phyloP scores from a whole-genome alignment of 2,888 invertebrate genomes.

The Sminthurinus aureus region DNA sequence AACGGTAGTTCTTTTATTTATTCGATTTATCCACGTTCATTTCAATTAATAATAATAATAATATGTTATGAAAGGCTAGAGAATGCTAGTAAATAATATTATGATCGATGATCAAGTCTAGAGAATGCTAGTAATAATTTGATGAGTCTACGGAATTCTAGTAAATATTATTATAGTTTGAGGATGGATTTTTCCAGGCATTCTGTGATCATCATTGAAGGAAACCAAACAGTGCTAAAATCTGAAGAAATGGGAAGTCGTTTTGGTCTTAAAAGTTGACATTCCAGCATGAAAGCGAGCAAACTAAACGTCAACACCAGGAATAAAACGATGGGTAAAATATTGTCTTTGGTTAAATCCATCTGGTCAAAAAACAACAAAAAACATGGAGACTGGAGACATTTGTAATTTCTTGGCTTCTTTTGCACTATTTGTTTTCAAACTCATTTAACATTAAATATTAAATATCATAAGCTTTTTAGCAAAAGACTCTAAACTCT shows the following conservation, averaged over 20 bases:
- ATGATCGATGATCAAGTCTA: no score
- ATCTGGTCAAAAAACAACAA: constrained; percentile 16
- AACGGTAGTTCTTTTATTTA: no score
- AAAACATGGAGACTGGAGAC: background rate
- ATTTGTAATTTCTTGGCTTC: no score
- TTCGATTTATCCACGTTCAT: no score
- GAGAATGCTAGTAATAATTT: no score
- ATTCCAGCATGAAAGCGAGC: constrained; percentile 8
- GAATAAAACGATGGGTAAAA: constrained; percentile 29
- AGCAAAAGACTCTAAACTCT: background rate
- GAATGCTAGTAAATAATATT: no score
- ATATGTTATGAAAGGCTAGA: no score
- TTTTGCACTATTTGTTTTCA: background rate
- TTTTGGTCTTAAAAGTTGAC: background rate
- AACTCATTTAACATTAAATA: background rate
- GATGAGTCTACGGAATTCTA: no score
- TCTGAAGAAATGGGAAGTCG: background rate
- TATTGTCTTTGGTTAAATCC: constrained; percentile 34
- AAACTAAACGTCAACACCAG: constrained; percentile 29
- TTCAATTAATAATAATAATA: no score
- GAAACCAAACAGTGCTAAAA: constrained; percentile 39
- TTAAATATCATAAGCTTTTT: no score
- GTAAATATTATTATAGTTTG: background rate
- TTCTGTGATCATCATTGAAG: constrained; percentile 34
- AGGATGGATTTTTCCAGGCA: constrained; percentile 1